Percentiles rank a stretch among this genome's conserved stretches.
phyloP scores from a whole-genome alignment of 1,140 invertebrate species.

The Oryzaephilus surinamensis region DNA sequence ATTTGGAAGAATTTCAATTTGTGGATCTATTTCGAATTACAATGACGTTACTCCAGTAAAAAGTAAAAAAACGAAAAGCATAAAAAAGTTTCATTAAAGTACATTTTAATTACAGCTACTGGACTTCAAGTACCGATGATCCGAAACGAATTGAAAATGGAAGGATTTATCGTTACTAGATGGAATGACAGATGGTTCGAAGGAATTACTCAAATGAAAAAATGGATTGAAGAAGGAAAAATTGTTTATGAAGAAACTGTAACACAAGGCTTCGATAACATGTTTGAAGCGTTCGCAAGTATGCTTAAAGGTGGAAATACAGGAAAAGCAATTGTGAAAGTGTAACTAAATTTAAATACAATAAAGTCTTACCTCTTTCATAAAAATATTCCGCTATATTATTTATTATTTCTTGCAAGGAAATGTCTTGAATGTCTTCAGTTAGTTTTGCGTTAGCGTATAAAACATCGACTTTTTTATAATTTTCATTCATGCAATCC shows the following conservation, averaged over 20 bases:
- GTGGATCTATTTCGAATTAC: slow-evolving; percentile 54
- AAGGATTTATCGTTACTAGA: slow-evolving; percentile 51
- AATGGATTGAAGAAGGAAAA: slow-evolving; percentile 55
- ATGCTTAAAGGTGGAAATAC: slow-evolving; percentile 51
- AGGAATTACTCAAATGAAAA: slow-evolving; percentile 45
- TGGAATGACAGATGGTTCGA: slow-evolving; percentile 48
- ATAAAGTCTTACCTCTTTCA: slow-evolving; percentile 40
- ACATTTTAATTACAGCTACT: slow-evolving; percentile 36
- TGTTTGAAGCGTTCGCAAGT: slow-evolving; percentile 51
- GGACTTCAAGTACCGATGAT: slow-evolving; percentile 32
- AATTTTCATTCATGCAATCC: slow-evolving; percentile 42
- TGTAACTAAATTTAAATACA: too few relatives aligned
- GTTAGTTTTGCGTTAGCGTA: slow-evolving; percentile 40
- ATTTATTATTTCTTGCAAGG: slow-evolving; percentile 37
- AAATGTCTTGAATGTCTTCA: slow-evolving; percentile 30
- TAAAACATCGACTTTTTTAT: slow-evolving; percentile 37
- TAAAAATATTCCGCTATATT: slow-evolving; percentile 36
- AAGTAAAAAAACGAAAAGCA: too few relatives aligned
- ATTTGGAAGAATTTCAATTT: slow-evolving; percentile 52
- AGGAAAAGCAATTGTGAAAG: slow-evolving; percentile 51
- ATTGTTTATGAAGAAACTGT: slow-evolving; percentile 52
- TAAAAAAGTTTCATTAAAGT: too few relatives aligned
- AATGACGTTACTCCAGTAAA: too few relatives aligned
- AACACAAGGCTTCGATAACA: slow-evolving; percentile 57
- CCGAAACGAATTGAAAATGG: slow-evolving; percentile 46